Evolutionary conservation across 2,113 vertebrate genomes (phyloP).

Genomic region (Tringa solitaria): DNA sequence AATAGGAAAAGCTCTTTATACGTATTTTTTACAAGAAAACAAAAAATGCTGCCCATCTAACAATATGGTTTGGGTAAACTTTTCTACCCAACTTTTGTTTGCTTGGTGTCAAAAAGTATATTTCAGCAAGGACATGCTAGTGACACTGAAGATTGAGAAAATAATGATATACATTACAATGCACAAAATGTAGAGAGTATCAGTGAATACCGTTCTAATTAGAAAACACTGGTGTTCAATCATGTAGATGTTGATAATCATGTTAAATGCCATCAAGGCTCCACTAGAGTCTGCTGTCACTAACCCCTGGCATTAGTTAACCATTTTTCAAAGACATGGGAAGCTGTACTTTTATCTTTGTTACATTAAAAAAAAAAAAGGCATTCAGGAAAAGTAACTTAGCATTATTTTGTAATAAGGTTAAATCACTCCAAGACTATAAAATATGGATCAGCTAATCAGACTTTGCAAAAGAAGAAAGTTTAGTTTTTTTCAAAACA

Average conservation of each 20-base stretch:
- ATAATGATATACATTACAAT: background rate
- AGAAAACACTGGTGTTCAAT: background rate
- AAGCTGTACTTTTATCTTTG: background rate
- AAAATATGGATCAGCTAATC: background rate
- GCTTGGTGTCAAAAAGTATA: background rate
- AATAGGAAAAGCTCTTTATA: background rate
- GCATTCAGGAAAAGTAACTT: background rate
- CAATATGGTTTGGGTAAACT: background rate
- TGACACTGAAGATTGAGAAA: background rate
- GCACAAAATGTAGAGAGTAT: background rate
- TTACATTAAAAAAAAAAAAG: background rate
- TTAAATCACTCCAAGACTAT: background rate
- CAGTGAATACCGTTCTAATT: background rate
- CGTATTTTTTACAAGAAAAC: background rate
- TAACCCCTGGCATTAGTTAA: background rate
- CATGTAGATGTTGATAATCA: background rate
- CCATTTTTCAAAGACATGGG: background rate
- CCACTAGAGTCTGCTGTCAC: background rate
- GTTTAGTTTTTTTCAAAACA: background rate
- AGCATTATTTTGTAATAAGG: background rate
- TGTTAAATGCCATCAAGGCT: background rate
- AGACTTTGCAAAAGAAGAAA: background rate
- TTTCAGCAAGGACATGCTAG: background rate
- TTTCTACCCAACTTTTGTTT: background rate
- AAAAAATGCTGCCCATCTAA: background rate